Evolutionary conservation across 2,888 invertebrate genomes (phyloP).

Genomic region (Anodontia alba): DNA sequence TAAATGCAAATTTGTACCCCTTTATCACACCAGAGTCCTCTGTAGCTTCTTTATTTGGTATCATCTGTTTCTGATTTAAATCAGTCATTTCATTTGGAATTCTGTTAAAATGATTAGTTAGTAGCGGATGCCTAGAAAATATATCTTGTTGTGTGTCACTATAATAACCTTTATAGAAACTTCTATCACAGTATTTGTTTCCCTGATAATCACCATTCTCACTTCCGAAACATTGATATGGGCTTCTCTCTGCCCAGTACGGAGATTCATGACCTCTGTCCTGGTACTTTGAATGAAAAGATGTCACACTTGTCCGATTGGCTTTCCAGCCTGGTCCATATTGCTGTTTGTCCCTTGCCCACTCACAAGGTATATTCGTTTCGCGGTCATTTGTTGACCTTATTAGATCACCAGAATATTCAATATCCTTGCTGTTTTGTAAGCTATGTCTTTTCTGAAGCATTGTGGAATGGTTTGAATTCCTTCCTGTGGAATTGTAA

Average conservation of each 20-base stretch:
- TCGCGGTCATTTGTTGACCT: too few species aligned
- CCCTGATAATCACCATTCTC: not conserved
- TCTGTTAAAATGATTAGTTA: not conserved
- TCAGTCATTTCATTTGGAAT: not conserved
- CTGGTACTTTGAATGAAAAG: not conserved
- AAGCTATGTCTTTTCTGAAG: conserved; percentile 47
- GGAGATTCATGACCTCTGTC: not conserved
- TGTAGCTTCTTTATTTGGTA: not conserved
- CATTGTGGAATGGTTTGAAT: conserved; percentile 56
- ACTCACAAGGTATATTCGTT: too few species aligned
- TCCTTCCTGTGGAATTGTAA: conserved; percentile 38
- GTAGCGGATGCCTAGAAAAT: not conserved
- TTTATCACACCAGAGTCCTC: not conserved
- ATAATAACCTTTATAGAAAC: not conserved
- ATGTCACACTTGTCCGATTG: not conserved
- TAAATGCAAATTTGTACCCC: not conserved
- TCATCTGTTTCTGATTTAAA: not conserved
- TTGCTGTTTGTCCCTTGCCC: too few species aligned
- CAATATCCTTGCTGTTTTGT: conserved; percentile 19
- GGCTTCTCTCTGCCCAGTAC: not conserved
- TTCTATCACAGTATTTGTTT: not conserved
- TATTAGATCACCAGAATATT: not conserved
- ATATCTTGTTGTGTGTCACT: not conserved
- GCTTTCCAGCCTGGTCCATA: not conserved
- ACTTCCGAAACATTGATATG: not conserved